Percentiles rank a stretch among this genome's conserved stretches.
phyloP scores from a whole-genome alignment of 2,113 vertebrate genomes.

The Thunnus maccoyii region DNA sequence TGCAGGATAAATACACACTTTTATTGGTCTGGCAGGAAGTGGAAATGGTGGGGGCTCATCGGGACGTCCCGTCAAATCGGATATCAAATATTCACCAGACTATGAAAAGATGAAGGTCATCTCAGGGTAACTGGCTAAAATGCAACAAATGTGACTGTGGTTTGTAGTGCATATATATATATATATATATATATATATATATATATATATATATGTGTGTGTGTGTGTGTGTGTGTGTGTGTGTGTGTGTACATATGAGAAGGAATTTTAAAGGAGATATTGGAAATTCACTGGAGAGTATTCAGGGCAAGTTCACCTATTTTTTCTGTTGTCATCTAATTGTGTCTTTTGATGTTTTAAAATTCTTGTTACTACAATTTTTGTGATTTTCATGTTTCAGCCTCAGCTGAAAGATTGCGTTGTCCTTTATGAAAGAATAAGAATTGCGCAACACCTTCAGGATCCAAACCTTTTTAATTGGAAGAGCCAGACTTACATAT shows the following conservation, averaged over 20 bases:
- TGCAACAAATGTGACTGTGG: background rate
- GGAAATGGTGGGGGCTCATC: constrained; percentile 1
- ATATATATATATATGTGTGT: no score
- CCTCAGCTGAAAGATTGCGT: constrained; percentile 1
- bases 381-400: constrained; percentile 46
- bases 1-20: constrained; percentile 59
- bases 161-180: background rate
- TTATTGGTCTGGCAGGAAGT: constrained; percentile 43
- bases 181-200: no score
- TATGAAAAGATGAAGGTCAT: constrained; percentile 50
- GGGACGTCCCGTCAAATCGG: constrained; percentile 36
- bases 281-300: background rate
- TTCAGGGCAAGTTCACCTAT: constrained; percentile 11
- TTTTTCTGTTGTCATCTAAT: constrained; percentile 1
- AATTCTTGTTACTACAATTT: constrained; percentile 53
- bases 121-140: constrained; percentile 45
- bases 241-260: background rate
- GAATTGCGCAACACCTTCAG: constrained; percentile 19
- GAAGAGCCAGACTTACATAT: constrained; percentile 19
- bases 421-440: background rate
- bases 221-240: background rate
- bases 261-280: background rate
- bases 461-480: constrained; percentile 20
- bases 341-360: constrained; percentile 30
- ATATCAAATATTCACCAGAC: constrained; percentile 43